Evolutionary conservation across 2,888 invertebrate species (phyloP), one percentile per base, ranked within the genome.

Genomic region (Phlogophora meticulosa): DNA sequence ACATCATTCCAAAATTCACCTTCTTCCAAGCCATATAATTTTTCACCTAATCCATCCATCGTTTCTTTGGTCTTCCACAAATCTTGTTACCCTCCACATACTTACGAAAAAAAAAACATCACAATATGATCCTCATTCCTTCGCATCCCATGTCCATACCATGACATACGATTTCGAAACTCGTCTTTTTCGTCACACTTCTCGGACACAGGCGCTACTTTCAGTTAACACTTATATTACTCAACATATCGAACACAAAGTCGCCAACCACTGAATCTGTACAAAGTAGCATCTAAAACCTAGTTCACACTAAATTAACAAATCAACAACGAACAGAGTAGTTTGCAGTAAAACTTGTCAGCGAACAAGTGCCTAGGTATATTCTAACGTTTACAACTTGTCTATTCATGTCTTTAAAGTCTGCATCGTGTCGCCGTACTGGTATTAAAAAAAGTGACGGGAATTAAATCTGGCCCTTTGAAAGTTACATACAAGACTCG

Each of bases 371-470:
- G 46, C 48, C 49, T 71, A 59, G 17, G 53, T 15, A 43, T 15
- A 67, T 68, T 46, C 59, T 66, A 66, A 61, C 51, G 48, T 53
- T 71, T 45, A 53, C 40, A 56, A 45, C 42, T 48, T 38, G 22
- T 75, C 66, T 78, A 81, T 78, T 78, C 62, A 57, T 43, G 69
- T 65, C 61, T 28, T 28, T 57, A 69, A 88, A 83, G 87, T 81
- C 82, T 85, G 89, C 80, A 76, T 69, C 76, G 78, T 83, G 78
- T 74, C 76, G 38, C 59, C 17, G 60, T 48, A n/a, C n/a, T n/a
- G 81, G 82, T 76, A 85, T 86, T 66, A 83, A 87, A 89, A 86
- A 85, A 89, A 85, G 0, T 83, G 81, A 84, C 82, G 74, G 78
- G 84, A 88, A 55, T 88, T 88, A 85, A 84, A 85, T 85, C 72